Evolutionary conservation across 2,888 invertebrate species (phyloP), one percentile per base, ranked within the genome.

Genomic region (Opisthograptis luteolata): DNA sequence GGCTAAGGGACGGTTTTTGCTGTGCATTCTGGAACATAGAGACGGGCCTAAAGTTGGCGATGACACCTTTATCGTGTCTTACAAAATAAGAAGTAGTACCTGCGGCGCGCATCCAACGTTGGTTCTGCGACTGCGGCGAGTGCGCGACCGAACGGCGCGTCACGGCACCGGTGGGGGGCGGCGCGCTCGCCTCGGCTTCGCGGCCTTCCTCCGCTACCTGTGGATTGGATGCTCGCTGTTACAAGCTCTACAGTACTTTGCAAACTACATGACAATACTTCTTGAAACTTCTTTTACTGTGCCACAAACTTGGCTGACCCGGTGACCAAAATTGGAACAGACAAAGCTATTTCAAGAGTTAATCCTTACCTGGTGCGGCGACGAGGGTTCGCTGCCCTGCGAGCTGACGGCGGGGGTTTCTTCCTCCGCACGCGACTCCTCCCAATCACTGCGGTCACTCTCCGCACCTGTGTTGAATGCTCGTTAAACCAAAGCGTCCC

Each of bases 101-200:
- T 72, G 88, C 84, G 63, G 79, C 92, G 73, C 88, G 81, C 86
- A 87, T 86, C 87, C 87, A 88, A 24, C 88, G 82, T 62, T 81
- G 82, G 48, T 89, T 85, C 47, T 68, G 65, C 43, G 68, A 53
- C 60, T 84, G 67, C 61, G 55, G 85, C 60, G 62, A 68, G 43
- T 57, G 66, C 27, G 55, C 27, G 55, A 50, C 39, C 60, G 73
- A 73, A 61, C 72, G 59, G 76, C 66, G 65, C 64, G 65, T 52
- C 64, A 60, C 53, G 64, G 52, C 73, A 62, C 49, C 56, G 1
- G 96, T 36, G 12, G 65, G 58, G 1, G 30, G 52, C 72, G 73
- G 77, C 54, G 84, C 86, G 56, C 93, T 93, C 1, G 96, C 96
- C 79, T 96, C 96, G 1, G 96, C 96, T 83, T 96, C 96, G 39